phyloP scores from a whole-genome alignment of 2,888 invertebrate genomes.

The Fragum whitleyi region DNA sequence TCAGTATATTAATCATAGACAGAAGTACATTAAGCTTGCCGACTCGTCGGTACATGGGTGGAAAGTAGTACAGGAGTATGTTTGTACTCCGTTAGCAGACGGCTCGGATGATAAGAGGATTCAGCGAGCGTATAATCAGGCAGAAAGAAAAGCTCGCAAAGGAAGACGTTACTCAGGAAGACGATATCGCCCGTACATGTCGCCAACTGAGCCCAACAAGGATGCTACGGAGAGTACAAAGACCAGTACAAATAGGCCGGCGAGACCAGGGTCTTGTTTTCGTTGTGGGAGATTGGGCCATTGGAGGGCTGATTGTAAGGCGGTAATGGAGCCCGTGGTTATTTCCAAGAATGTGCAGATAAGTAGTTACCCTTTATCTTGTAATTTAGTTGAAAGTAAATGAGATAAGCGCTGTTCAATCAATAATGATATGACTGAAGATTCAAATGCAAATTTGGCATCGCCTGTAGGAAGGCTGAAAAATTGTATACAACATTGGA shows the following conservation, averaged over 20 bases:
- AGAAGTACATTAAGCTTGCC: too few relatives aligned
- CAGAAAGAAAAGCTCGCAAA: not conserved
- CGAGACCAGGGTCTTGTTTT: too few relatives aligned
- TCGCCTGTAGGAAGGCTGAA: not conserved
- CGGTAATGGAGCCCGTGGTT: not conserved
- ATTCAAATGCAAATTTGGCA: too few relatives aligned
- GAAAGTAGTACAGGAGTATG: not conserved
- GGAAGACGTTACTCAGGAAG: not conserved
- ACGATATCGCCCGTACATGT: not conserved
- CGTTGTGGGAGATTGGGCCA: slow-evolving; percentile 30
- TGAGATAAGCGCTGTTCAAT: not conserved
- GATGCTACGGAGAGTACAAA: not conserved
- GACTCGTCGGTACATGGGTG: not conserved
- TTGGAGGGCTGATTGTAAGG: slow-evolving; percentile 35
- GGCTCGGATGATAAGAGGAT: slow-evolving; percentile 5
- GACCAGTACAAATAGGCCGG: not conserved
- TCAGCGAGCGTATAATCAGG: not conserved
- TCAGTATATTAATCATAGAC: too few relatives aligned
- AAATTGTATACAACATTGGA: slow-evolving; percentile 26
- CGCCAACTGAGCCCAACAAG: not conserved
- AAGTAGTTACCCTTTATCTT: slow-evolving; percentile 25
- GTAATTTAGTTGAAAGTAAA: not conserved
- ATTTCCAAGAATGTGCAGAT: slow-evolving; percentile 5
- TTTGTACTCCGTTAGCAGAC: not conserved
- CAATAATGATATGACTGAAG: too few relatives aligned